Percentiles rank a stretch among this genome's conserved stretches.
These are phyloP conservation scores for Cantharis rufa DNA, from an alignment of 2,888 invertebrate genomes.

Conservation along the genomic window DNA sequence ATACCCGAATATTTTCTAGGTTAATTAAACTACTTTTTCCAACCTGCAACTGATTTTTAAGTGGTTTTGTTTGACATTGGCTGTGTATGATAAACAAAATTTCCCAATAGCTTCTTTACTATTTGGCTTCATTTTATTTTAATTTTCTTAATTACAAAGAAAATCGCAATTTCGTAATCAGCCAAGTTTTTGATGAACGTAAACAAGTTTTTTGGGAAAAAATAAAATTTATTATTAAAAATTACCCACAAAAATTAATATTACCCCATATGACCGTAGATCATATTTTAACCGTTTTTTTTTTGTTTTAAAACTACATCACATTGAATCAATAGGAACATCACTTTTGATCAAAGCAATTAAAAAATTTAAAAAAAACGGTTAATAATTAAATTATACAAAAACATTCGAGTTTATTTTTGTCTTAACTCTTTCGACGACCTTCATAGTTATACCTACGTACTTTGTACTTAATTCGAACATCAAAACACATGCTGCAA, in stretches of 20 bases:
- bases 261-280: too few relatives aligned
- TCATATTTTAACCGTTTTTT: too few relatives aligned
- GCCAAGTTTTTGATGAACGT: not conserved
- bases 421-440: not conserved
- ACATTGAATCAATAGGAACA: not conserved
- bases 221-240: not conserved
- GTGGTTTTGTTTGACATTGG: not conserved
- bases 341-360: not conserved
- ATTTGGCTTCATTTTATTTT: not conserved
- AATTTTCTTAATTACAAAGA: not conserved
- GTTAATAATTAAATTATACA: not conserved
- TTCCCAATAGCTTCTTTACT: not conserved
- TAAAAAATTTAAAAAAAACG: not conserved
- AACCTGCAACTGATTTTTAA: constrained; percentile 39
- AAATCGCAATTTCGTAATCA: not conserved
- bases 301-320: too few relatives aligned
- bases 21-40: constrained; percentile 42
- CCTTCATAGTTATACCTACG: not conserved
- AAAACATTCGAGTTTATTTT: not conserved
- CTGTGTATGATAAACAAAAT: not conserved
- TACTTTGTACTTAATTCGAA: not conserved
- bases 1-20: constrained; percentile 43
- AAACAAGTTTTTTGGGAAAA: not conserved
- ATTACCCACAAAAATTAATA: not conserved
- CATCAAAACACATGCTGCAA: not conserved